phyloP scores from a whole-genome alignment of 2,797 vertebrate genomes.

The Periophthalmus magnuspinnatus region DNA sequence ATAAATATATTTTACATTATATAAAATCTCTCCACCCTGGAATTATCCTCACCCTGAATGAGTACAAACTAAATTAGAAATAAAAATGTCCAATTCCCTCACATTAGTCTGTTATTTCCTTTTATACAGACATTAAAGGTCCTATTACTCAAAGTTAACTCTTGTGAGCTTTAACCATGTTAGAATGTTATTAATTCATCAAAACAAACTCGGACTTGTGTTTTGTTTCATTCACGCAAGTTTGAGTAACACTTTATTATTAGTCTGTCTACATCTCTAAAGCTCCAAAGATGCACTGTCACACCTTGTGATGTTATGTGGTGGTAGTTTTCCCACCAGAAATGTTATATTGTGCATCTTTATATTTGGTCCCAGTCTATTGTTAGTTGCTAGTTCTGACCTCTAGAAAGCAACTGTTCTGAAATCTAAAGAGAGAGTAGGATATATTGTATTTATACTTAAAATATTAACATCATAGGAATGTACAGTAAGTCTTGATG shows the following conservation, averaged over 20 bases:
- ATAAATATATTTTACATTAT: slow-evolving; percentile 63
- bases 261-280: no score
- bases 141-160: background rate
- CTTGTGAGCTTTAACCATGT: no score
- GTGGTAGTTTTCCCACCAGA: no score
- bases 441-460: background rate
- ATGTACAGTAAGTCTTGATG: slow-evolving; percentile 30
- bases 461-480: background rate
- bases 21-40: slow-evolving; percentile 41
- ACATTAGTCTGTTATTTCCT: background rate
- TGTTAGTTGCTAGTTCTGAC: no score
- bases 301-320: no score
- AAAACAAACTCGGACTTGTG: no score
- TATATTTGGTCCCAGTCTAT: no score
- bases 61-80: slow-evolving; percentile 25
- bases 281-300: no score
- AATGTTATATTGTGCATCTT: no score
- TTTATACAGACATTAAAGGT: background rate
- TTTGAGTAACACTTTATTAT: no score
- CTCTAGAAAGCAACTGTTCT: background rate
- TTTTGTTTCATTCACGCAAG: no score
- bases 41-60: slow-evolving; percentile 28
- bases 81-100: slow-evolving; percentile 12
- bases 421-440: slow-evolving; percentile 31
- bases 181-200: no score